A percentile compares a stretch with the other conserved stretches of the same genome.
Evolutionary conservation across 2,888 invertebrate genomes (phyloP).

Genomic region (Cheilosia vernalis): DNA sequence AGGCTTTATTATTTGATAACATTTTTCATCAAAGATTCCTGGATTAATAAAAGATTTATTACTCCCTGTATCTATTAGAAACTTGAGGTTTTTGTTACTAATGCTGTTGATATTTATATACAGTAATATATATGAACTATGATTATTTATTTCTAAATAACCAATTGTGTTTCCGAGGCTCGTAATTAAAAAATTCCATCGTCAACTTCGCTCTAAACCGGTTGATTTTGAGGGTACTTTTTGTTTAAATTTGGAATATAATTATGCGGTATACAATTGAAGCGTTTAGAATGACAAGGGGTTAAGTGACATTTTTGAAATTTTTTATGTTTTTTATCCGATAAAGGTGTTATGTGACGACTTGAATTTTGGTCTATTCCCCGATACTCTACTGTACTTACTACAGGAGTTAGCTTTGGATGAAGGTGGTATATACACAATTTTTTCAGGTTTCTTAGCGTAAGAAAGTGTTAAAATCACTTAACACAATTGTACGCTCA

Average conservation of each 20-base stretch:
- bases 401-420: background rate
- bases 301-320: too few relatives aligned
- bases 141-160: conserved; percentile 58
- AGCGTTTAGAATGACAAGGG: too few relatives aligned
- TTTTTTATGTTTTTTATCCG: too few relatives aligned
- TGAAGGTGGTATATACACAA: background rate
- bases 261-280: too few relatives aligned
- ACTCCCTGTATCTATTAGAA: too few relatives aligned
- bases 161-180: conserved; percentile 57
- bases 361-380: background rate
- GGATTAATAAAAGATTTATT: too few relatives aligned
- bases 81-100: too few relatives aligned
- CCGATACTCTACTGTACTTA: background rate
- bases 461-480: too few relatives aligned
- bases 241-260: too few relatives aligned
- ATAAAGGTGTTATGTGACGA: too few relatives aligned
- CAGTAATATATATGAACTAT: conserved; percentile 21
- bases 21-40: conserved; percentile 8
- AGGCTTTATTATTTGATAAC: conserved; percentile 26
- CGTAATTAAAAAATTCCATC: conserved; percentile 58
- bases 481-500: too few relatives aligned
- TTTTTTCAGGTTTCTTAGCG: background rate
- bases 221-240: too few relatives aligned
- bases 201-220: background rate
- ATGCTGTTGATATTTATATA: conserved; percentile 26